phyloP scores from a whole-genome alignment of 2,797 vertebrate species.

The Ctenosaura bakeri region DNA sequence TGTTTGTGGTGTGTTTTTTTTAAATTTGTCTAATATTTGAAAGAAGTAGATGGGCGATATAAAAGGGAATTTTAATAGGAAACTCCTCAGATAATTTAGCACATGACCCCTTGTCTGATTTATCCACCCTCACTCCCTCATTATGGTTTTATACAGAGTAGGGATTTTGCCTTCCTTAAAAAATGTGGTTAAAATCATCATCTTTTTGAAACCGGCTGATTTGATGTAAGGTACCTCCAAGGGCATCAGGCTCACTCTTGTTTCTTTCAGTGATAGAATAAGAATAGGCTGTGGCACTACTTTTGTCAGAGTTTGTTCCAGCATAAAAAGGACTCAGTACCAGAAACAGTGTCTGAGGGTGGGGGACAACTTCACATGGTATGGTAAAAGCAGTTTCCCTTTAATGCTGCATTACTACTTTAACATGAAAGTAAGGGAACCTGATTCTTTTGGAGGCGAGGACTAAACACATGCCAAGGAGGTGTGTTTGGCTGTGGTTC shows the following conservation, averaged over 20 bases:
- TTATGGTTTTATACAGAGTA: constrained; percentile 76
- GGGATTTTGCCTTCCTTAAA: constrained; percentile 79
- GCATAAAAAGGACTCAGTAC: not conserved
- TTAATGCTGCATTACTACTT: constrained; percentile 2
- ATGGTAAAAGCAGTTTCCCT: not conserved
- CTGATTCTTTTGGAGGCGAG: not conserved
- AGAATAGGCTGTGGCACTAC: constrained; percentile 11
- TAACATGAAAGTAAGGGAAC: not conserved
- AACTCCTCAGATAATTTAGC: constrained; percentile 74
- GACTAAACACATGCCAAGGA: constrained; percentile 11
- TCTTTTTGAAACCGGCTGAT: constrained; percentile 67
- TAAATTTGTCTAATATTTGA: constrained; percentile 65
- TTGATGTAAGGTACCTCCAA: constrained; percentile 41
- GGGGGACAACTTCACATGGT: no score
- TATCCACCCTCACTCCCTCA: constrained; percentile 27
- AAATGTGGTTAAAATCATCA: constrained; percentile 68
- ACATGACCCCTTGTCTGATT: constrained; percentile 66
- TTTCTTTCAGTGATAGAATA: constrained; percentile 28
- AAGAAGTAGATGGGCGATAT: constrained; percentile 68
- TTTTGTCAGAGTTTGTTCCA: constrained; percentile 15
- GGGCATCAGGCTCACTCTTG: constrained; percentile 41
- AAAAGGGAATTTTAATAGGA: constrained; percentile 78
- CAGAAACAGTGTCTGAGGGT: not conserved
- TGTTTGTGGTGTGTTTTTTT: constrained; percentile 46
- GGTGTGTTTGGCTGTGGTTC: not conserved